Base-by-base conservation (phyloP, 1,140 invertebrate species). In the Drosophila lacertosa region DNA sequence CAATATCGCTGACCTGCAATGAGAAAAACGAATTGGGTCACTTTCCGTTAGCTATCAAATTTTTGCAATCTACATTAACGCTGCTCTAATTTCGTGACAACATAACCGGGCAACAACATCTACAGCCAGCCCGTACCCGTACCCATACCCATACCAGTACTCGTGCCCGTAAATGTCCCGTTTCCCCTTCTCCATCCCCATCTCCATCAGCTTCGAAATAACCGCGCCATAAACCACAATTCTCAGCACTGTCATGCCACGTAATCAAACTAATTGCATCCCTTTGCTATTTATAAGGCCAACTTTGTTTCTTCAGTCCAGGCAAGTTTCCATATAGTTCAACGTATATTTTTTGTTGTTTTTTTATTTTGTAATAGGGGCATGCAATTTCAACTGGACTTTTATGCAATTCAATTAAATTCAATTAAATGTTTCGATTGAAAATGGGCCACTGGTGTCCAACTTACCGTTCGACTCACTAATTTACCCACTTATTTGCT, bases 1-100 rank as follows among this genome's bases (percentile, higher is more conserved):
- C 92, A 99, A 93, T 90, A 98, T 98, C 75, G 96, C 95, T 74
- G 97, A 97, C 97, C 97, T 98, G 71, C n/a, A 78, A 69, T 4
- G 15, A 13, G 35, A 6, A 55, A 48, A 63, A 24, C 22, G 5
- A 69, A 55, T 48, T 64, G 33, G 50, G 66, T 64, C 66, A 68
- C 2, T 58, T 44, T 51, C 42, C 40, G 22, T 69, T 48, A 26
- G 42, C 66, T 63, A 69, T 64, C 50, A 40, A 32, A 63, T 32
- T 64, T 66, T 55, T 48, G 50, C 59, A 69, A 69, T 69, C 50
- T 48, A 64, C 50, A 64, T 69, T 64, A 54, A 64, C 10, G 26
- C 3, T 29, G 59, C 10, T 11, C 40, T 50, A 64, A 33, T 55
- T 69, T 48, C 26, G 11, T 69, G 66, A 29, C 50, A 64, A 59